These are phyloP conservation scores for Andrena flavipes DNA, from an alignment of 2,888 invertebrate species.

Conservation along the genomic window DNA sequence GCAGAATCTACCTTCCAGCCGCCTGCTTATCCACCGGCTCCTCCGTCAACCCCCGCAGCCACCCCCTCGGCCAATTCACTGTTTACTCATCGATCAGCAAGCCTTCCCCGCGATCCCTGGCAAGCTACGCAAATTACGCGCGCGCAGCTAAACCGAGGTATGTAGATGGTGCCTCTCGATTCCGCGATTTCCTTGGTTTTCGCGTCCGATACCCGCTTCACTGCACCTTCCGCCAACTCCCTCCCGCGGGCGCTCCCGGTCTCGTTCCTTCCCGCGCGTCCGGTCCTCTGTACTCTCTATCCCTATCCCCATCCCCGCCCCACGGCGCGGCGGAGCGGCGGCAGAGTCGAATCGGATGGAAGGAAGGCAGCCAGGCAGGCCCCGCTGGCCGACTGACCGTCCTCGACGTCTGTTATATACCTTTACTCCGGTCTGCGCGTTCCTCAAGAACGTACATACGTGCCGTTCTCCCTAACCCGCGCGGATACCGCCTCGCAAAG, in stretches of 20 bases:
- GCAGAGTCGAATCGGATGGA: conserved; percentile 76
- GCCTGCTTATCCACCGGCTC: neutral
- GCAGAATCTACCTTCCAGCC: neutral
- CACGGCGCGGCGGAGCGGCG: conserved; percentile 21
- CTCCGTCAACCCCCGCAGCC: neutral
- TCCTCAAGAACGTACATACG: conserved; percentile 81
- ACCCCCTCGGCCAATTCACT: neutral
- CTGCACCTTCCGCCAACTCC: conserved; percentile 27
- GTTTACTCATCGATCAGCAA: neutral
- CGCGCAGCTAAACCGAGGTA: conserved; percentile 3
- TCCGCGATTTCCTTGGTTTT: conserved; percentile 14
- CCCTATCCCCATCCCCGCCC: conserved; percentile 46
- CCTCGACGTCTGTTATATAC: conserved; percentile 72
- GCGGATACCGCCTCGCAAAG: conserved; percentile 57
- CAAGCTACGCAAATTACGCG: no score
- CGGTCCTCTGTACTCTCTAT: conserved; percentile 15
- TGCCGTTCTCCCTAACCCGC: conserved; percentile 65
- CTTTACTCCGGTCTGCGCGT: conserved; percentile 83
- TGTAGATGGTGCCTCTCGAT: conserved; percentile 7
- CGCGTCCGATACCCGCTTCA: conserved; percentile 18
- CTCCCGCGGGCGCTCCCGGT: conserved; percentile 39
- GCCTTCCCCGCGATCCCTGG: no score
- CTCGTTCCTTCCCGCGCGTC: conserved; percentile 48
- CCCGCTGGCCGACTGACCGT: conserved; percentile 82
- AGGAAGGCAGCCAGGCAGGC: conserved; percentile 79